A percentile compares a stretch with the other conserved stretches of the same genome.
Evolutionary conservation across 2,888 invertebrate species (phyloP).

Genomic region (Sinentomon sp.): DNA sequence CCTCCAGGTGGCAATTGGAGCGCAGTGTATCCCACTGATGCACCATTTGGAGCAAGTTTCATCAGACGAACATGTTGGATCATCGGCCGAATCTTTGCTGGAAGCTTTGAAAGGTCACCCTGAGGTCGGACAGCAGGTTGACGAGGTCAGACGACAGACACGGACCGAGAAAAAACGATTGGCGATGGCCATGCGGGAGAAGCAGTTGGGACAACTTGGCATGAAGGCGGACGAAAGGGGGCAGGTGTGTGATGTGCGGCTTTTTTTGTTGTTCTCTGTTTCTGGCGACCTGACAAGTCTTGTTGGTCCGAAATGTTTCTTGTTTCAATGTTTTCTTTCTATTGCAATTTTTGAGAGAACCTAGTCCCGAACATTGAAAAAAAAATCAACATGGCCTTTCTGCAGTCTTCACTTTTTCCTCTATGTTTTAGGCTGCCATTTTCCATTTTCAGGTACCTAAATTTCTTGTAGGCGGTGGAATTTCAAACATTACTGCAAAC

Average conservation of each 20-base stretch:
- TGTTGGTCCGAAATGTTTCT: no score
- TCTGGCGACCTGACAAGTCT: no score
- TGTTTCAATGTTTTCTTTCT: no score
- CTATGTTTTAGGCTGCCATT: no score
- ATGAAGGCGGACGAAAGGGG: conserved; percentile 84
- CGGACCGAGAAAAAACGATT: conserved; percentile 84
- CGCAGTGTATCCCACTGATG: conserved; percentile 73
- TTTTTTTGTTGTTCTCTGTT: conserved; percentile 1
- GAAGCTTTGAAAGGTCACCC: conserved; percentile 26
- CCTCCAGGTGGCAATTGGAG: conserved; percentile 44
- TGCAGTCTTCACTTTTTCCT: no score
- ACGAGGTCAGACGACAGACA: conserved; percentile 77
- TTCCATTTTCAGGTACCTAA: no score
- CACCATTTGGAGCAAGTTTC: conserved; percentile 91
- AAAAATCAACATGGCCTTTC: no score
- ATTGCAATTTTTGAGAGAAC: no score
- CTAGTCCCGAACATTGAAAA: no score
- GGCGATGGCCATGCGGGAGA: conserved; percentile 92
- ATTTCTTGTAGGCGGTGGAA: no score
- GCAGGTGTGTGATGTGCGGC: conserved; percentile 30
- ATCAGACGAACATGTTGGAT: conserved; percentile 87
- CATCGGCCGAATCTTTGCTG: conserved; percentile 80
- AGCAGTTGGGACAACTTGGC: conserved; percentile 78
- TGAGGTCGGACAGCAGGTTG: conserved; percentile 23
- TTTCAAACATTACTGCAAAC: no score